Evolutionary conservation across 2,888 invertebrate species (phyloP).

Genomic region (Andrena camellia): DNA sequence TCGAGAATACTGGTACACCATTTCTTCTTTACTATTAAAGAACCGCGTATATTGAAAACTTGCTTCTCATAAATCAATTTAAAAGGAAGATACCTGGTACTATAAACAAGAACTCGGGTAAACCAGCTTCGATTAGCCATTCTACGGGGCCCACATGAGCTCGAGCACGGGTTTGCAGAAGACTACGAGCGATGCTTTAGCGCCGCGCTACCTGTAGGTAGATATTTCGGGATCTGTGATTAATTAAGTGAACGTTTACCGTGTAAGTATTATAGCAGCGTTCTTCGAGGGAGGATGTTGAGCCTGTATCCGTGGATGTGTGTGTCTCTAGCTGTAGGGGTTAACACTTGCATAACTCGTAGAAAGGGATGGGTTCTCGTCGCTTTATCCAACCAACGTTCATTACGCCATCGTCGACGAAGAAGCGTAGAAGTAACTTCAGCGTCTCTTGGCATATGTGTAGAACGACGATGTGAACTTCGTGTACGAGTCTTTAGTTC

Average conservation of each 20-base stretch:
- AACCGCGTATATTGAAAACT: too few relatives aligned
- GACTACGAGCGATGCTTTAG: constrained; percentile 20
- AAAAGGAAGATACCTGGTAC: too few relatives aligned
- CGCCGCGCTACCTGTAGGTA: constrained; percentile 13
- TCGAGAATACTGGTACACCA: too few relatives aligned
- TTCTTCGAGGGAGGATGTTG: neutral
- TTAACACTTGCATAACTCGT: neutral
- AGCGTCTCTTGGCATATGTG: neutral
- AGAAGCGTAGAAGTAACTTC: neutral
- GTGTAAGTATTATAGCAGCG: constrained; percentile 38
- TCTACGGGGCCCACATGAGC: neutral
- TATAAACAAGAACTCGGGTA: neutral
- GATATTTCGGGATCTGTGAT: constrained; percentile 53
- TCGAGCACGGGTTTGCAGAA: neutral
- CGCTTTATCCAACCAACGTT: neutral
- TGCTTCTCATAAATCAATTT: too few relatives aligned
- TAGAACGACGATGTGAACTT: neutral
- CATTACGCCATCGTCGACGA: neutral
- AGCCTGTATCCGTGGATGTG: constrained; percentile 1
- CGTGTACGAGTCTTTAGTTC: constrained; percentile 35
- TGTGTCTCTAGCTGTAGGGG: constrained; percentile 19
- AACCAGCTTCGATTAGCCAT: neutral
- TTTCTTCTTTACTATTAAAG: too few relatives aligned
- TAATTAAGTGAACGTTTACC: constrained; percentile 38
- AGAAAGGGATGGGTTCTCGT: neutral